These are phyloP conservation scores for Regulus satrapa DNA, from an alignment of 2,113 vertebrate species.

Conservation along the genomic window DNA sequence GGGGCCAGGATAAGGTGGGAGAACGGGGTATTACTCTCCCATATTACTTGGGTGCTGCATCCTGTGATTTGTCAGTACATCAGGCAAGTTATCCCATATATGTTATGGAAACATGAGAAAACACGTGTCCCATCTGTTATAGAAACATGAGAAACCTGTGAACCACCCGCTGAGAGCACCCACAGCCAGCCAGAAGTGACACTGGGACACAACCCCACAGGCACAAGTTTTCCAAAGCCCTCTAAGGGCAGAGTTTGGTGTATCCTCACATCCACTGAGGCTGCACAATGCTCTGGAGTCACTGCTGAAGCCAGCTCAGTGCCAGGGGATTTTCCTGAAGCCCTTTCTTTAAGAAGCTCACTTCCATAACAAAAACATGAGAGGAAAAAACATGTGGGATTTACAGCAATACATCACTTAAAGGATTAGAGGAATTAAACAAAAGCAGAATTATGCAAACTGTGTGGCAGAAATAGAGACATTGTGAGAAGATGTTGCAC, in stretches of 20 bases:
- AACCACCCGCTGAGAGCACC: not conserved
- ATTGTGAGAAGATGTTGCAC: not conserved
- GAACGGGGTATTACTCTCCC: not conserved
- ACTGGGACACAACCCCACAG: not conserved
- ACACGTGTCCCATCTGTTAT: too few relatives aligned
- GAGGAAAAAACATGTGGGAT: not conserved
- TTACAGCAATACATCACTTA: not conserved
- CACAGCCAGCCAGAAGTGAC: not conserved
- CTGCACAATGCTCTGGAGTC: not conserved
- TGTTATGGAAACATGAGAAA: too few relatives aligned
- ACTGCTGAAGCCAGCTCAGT: not conserved
- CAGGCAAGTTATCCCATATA: not conserved
- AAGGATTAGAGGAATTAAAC: not conserved
- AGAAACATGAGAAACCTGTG: not conserved
- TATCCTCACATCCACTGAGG: rapidly evolving
- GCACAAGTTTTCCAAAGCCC: not conserved
- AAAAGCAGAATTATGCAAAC: not conserved
- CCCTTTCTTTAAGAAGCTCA: not conserved
- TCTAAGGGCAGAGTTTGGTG: rapidly evolving
- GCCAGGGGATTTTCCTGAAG: not conserved
- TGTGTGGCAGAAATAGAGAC: not conserved
- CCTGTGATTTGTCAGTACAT: not conserved
- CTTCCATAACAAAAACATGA: not conserved
- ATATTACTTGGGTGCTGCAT: not conserved
- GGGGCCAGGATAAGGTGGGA: not conserved